Evolutionary conservation across 2,113 vertebrate genomes (phyloP).

Genomic region (Mobula hypostoma): DNA sequence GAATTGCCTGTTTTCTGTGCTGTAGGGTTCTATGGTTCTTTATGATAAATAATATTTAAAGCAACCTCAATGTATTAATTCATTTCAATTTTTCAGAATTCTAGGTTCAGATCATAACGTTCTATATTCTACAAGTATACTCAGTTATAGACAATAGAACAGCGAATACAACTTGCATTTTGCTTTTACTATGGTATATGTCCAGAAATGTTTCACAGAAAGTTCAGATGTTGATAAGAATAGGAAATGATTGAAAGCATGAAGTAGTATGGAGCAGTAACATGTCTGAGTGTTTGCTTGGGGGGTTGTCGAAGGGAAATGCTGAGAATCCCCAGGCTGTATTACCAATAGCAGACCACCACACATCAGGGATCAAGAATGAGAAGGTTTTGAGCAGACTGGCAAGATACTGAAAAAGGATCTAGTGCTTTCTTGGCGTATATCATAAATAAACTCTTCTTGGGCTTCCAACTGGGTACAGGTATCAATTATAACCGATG

Average conservation of each 20-base stretch:
- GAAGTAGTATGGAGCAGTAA: background rate
- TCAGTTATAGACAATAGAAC: background rate
- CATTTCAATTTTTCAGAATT: background rate
- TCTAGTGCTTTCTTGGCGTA: too few species aligned
- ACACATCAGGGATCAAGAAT: background rate
- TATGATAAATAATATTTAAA: background rate
- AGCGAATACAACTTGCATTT: background rate
- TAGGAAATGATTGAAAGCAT: background rate
- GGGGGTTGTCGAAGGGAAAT: too few species aligned
- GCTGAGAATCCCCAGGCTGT: background rate
- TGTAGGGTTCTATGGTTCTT: background rate
- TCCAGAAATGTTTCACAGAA: background rate
- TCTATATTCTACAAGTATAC: too few species aligned
- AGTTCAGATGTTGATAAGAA: background rate
- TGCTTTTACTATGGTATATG: background rate
- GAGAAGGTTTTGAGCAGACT: background rate
- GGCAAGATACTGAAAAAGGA: background rate
- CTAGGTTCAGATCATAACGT: background rate
- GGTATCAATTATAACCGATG: too few species aligned
- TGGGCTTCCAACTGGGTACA: too few species aligned
- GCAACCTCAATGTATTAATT: background rate
- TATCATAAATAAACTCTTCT: too few species aligned
- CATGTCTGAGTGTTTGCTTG: background rate
- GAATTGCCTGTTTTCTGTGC: too few species aligned
- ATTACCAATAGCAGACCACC: background rate